Base-by-base conservation (phyloP, 1,140 invertebrate species). In the Eurosta solidaginis region DNA sequence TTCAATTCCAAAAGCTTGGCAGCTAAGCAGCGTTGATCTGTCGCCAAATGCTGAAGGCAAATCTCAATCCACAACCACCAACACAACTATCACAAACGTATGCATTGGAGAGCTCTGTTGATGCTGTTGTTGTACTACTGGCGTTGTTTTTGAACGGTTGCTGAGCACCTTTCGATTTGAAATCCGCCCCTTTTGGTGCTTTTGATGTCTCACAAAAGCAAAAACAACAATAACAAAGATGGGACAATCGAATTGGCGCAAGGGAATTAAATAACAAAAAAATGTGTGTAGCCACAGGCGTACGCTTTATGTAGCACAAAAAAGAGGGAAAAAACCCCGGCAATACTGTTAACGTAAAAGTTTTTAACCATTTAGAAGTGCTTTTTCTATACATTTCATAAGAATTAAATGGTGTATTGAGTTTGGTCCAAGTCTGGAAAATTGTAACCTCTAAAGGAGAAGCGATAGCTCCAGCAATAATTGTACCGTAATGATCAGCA, bases 121-220 rank as follows among this genome's bases (percentile, higher is more conserved):
- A 33, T 33, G 29, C 49, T 74, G 27, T 42, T 77, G 44, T 50
- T 76, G 42, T 76, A n/a, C n/a, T n/a, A n/a, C n/a, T 76, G 25
- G 27, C 42, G 45, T 42, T 76, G 47, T 76, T 33, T 36, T 29
- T n/a, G n/a, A n/a, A 22, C 45, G 40, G 40, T 22, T n/a, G 22
- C 40, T 44, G 40, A 25, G 22, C 47, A n/a, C n/a, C 33, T 68
- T 68, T 33, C 59, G 40, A 47, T 47, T 74, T 36, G 40, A 14
- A 74, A 42, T 74, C 59, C 59, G 36, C n/a, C n/a, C 14, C 33
- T 40, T 40, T 29, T n/a, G n/a, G 25, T 10, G 42, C 42, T n/a
- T 29, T 9, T 44, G 33, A 40, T 50, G 27, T 29, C 36, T 44
- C 10, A 68, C 52, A 77, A 73, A 29, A 40, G 52, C 25, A 76